phyloP scores from a whole-genome alignment of 2,888 invertebrate genomes.

The Harpalus rufipes region DNA sequence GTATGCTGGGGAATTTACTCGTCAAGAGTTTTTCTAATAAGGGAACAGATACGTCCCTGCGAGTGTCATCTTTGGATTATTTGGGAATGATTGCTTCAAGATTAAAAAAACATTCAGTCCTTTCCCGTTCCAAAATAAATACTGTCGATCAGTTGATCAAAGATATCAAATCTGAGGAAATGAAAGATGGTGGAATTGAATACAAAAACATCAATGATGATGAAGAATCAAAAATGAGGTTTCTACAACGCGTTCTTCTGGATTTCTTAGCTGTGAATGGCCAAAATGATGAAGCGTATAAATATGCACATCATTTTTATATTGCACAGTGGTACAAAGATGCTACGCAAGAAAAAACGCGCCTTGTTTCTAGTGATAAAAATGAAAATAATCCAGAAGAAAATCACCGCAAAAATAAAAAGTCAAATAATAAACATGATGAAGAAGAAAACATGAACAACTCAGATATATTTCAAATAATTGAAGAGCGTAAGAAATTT shows the following conservation, averaged over 20 bases:
- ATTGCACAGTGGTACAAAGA: constrained; percentile 97
- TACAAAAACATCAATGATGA: constrained; percentile 82
- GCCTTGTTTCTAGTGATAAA: constrained; percentile 82
- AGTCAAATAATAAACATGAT: constrained; percentile 68
- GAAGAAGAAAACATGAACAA: constrained; percentile 69
- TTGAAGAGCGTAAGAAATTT: constrained; percentile 92
- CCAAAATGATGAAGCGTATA: constrained; percentile 92
- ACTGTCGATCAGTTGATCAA: constrained; percentile 95
- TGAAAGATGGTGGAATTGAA: constrained; percentile 84
- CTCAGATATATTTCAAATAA: constrained; percentile 85
- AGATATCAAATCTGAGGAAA: constrained; percentile 92
- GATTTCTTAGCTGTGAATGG: constrained; percentile 96
- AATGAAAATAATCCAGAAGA: constrained; percentile 76
- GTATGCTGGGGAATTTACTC: constrained; percentile 90
- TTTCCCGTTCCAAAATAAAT: constrained; percentile 90
- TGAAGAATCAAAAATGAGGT: constrained; percentile 92
- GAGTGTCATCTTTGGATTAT: constrained; percentile 98
- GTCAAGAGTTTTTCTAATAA: constrained; percentile 93
- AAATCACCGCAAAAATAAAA: constrained; percentile 72
- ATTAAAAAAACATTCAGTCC: constrained; percentile 94
- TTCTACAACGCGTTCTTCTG: constrained; percentile 92
- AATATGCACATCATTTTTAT: constrained; percentile 96
- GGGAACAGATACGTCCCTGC: constrained; percentile 94
- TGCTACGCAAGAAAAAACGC: constrained; percentile 86
- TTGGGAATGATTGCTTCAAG: constrained; percentile 97